Evolutionary conservation across 2,113 vertebrate genomes (phyloP).

Genomic region (Numida meleagris): DNA sequence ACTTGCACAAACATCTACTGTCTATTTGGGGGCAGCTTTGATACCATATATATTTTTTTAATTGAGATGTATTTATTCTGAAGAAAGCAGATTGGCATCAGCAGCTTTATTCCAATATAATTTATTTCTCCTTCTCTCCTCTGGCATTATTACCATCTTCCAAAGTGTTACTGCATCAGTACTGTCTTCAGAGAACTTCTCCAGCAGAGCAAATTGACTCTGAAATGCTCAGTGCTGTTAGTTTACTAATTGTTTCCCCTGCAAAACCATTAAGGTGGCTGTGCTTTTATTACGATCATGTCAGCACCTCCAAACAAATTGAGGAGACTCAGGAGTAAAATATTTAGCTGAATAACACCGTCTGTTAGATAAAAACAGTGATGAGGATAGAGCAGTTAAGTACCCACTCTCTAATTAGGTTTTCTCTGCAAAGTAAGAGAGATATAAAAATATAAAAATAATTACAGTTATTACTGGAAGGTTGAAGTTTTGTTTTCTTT

Average conservation of each 20-base stretch:
- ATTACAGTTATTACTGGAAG: not conserved
- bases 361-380: not conserved
- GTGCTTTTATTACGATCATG: not conserved
- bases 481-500: not conserved
- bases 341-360: not conserved
- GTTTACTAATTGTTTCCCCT: constrained; percentile 27
- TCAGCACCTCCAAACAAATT: constrained; percentile 14
- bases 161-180: not conserved
- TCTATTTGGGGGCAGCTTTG: not conserved
- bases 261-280: not conserved
- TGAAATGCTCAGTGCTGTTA: not conserved
- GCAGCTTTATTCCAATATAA: not conserved
- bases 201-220: constrained; percentile 18
- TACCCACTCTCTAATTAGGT: not conserved
- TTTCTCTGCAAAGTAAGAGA: not conserved
- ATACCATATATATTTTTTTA: not conserved
- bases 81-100: not conserved
- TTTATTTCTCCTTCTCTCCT: not conserved
- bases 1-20: not conserved
- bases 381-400: constrained; percentile 2
- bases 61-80: not conserved
- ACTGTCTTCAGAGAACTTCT: not conserved
- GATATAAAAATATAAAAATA: not conserved
- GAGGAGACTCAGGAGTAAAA: constrained; percentile 5
- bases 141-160: not conserved